Percentiles rank a stretch among this genome's conserved stretches.
Conservation (phyloP, 2,113 vertebrate genomes). For the Pogonocichla stellata region DNA sequence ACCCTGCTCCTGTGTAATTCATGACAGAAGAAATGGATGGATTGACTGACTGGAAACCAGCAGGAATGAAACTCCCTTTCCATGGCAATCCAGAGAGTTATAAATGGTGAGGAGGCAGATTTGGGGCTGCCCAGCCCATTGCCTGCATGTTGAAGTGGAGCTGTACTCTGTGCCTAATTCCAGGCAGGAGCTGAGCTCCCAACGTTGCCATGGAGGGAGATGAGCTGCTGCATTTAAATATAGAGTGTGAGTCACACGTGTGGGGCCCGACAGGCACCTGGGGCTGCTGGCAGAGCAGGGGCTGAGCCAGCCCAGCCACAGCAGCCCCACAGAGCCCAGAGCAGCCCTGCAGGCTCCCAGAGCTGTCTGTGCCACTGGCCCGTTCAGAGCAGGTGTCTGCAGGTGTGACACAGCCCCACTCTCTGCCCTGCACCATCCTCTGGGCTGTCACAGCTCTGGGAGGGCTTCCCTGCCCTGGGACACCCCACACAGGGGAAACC, state of each 20-base stretch:
- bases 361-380: neutral
- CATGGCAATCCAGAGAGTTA: neutral
- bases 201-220: conserved; percentile 28
- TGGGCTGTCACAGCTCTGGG: fast-evolving
- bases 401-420: no score
- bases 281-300: neutral
- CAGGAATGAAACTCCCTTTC: neutral
- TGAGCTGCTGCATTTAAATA: neutral
- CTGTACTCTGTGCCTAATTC: neutral
- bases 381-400: no score
- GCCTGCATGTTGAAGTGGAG: neutral
- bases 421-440: fast-evolving
- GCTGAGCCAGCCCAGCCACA: neutral
- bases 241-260: neutral
- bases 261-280: neutral
- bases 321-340: neutral
- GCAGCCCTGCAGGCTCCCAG: neutral
- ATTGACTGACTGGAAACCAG: neutral
- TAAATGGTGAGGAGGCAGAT: neutral
- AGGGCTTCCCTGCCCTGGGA: neutral
- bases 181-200: neutral
- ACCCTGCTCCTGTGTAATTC: neutral
- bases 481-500: neutral
- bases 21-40: neutral
- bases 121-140: neutral